Evolutionary conservation across 2,113 vertebrate genomes (phyloP).

Genomic region (Globicephala melas): DNA sequence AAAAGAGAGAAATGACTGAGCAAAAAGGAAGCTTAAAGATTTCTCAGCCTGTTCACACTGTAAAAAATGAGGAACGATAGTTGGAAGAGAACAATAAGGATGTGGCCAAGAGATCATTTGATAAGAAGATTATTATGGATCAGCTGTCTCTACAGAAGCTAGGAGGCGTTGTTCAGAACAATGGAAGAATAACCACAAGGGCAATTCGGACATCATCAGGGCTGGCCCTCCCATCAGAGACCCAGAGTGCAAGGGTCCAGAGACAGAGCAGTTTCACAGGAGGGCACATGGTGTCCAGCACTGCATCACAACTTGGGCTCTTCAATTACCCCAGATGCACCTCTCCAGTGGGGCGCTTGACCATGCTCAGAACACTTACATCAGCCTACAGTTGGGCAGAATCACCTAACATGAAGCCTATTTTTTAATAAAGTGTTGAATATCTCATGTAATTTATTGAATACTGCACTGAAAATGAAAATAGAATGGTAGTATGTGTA

Average conservation of each 20-base stretch:
- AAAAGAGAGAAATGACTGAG: neutral
- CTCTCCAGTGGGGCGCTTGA: neutral
- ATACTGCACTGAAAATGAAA: neutral
- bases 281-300: neutral
- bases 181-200: neutral
- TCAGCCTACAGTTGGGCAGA: neutral
- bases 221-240: neutral
- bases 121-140: neutral
- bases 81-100: neutral
- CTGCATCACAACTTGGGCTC: neutral
- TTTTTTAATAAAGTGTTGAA: neutral
- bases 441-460: neutral
- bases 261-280: neutral
- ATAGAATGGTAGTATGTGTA: neutral
- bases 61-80: neutral
- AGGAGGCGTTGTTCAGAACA: neutral
- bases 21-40: neutral
- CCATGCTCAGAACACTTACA: neutral
- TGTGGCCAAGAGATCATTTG: neutral
- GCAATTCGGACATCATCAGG: neutral
- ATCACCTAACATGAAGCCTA: neutral
- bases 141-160: neutral
- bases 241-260: neutral
- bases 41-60: neutral
- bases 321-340: neutral